Conservation (phyloP, 2,113 vertebrate genomes). For the Nerophis lumbriciformis region DNA sequence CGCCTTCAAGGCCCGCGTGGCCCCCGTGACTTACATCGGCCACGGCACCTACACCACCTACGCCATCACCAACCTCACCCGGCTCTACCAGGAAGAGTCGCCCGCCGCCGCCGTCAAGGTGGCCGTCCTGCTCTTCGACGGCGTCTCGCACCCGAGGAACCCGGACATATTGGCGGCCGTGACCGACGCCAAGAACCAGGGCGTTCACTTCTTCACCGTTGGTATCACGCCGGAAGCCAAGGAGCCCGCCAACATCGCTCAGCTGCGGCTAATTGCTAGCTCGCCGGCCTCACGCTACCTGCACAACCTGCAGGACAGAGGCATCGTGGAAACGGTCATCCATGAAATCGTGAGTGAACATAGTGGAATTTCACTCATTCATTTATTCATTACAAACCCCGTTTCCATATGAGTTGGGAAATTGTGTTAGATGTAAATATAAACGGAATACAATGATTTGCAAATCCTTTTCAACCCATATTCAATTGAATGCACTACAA, state of each 20-base stretch:
- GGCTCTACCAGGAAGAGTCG: slow-evolving; percentile 81
- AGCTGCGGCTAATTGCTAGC: slow-evolving; percentile 77
- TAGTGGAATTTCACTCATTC: too few relatives aligned
- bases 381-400: too few relatives aligned
- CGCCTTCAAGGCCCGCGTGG: slow-evolving; percentile 74
- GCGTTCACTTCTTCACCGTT: slow-evolving; percentile 80
- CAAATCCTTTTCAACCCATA: too few relatives aligned
- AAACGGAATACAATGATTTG: too few relatives aligned
- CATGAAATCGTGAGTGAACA: slow-evolving; percentile 80
- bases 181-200: slow-evolving; percentile 83
- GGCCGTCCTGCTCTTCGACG: slow-evolving; percentile 81
- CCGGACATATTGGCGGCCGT: slow-evolving; percentile 82
- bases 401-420: too few relatives aligned
- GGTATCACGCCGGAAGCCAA: slow-evolving; percentile 84
- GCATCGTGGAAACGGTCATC: slow-evolving; percentile 75
- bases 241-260: slow-evolving; percentile 71
- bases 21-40: slow-evolving; percentile 78
- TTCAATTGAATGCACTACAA: too few relatives aligned
- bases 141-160: slow-evolving; percentile 83
- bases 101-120: slow-evolving; percentile 72
- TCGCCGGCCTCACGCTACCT: slow-evolving; percentile 77
- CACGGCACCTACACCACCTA: slow-evolving; percentile 88
- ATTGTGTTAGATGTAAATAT: too few relatives aligned
- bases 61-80: slow-evolving; percentile 88
- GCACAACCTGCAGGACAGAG: slow-evolving; percentile 82